Evolutionary conservation across 2,113 vertebrate genomes (phyloP).

Genomic region (Podocnemis expansa): DNA sequence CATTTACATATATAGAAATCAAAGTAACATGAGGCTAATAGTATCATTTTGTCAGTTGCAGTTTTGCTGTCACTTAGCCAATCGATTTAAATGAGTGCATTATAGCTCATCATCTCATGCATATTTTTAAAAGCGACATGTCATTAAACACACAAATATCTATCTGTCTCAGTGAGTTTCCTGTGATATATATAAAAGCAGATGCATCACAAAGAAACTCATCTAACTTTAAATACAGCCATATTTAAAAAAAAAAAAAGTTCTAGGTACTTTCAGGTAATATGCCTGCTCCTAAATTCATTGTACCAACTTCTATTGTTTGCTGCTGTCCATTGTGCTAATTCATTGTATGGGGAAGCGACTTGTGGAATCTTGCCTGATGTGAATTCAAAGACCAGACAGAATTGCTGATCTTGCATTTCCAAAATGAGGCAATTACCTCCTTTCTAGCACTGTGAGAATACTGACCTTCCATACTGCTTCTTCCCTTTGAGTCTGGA

Average conservation of each 20-base stretch:
- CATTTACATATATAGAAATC: not conserved
- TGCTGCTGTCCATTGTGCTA: not conserved
- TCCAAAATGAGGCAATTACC: fast-evolving
- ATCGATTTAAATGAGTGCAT: not conserved
- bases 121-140: not conserved
- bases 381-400: not conserved
- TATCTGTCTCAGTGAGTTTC: not conserved
- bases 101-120: not conserved
- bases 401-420: not conserved
- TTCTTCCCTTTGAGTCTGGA: not conserved
- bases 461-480: not conserved
- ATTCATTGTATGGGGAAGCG: not conserved
- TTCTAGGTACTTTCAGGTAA: not conserved
- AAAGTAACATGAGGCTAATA: not conserved
- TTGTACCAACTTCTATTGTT: not conserved
- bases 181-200: not conserved
- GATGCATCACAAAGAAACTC: not conserved
- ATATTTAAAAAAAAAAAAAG: not conserved
- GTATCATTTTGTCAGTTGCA: not conserved
- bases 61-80: not conserved
- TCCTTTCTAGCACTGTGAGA: not conserved
- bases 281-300: not conserved
- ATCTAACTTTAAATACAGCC: not conserved
- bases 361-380: not conserved
- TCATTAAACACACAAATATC: not conserved